Evolutionary conservation across 2,797 vertebrate species (phyloP).

Genomic region (Manis crassicaudata): DNA sequence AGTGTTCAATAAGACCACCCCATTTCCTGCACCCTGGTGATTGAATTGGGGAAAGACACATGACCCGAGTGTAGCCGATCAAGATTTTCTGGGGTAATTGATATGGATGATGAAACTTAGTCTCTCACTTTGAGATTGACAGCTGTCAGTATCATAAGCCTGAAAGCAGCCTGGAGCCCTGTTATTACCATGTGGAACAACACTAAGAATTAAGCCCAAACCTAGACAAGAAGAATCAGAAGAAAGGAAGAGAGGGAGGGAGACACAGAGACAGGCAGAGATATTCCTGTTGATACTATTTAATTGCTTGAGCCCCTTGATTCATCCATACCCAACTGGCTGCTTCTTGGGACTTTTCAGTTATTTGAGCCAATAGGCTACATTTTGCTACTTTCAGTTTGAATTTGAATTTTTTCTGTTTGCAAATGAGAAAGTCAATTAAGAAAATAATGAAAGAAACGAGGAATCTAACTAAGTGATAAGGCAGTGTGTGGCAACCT

Average conservation of each 20-base stretch:
- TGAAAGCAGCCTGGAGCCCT: neutral
- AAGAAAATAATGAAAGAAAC: conserved; percentile 29
- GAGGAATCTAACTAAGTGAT: neutral
- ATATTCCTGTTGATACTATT: neutral
- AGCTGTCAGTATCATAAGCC: neutral
- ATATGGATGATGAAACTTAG: neutral
- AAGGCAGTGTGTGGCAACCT: neutral
- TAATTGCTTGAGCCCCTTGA: neutral
- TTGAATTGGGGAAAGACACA: neutral
- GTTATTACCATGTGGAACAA: neutral
- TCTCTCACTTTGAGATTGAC: neutral
- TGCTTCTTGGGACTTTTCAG: neutral
- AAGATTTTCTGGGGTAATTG: neutral
- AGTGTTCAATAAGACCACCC: neutral
- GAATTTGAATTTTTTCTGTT: neutral
- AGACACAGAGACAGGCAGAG: neutral
- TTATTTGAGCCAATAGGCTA: neutral
- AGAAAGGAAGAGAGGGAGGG: neutral
- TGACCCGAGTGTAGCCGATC: neutral
- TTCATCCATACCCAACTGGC: neutral
- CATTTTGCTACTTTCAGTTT: neutral
- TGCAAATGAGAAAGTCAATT: neutral
- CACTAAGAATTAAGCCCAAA: conserved; percentile 4
- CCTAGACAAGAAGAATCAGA: neutral
- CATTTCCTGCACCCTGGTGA: neutral